These are phyloP conservation scores for Burhinus bistriatus DNA, from an alignment of 2,113 vertebrate genomes.

Conservation along the genomic window DNA sequence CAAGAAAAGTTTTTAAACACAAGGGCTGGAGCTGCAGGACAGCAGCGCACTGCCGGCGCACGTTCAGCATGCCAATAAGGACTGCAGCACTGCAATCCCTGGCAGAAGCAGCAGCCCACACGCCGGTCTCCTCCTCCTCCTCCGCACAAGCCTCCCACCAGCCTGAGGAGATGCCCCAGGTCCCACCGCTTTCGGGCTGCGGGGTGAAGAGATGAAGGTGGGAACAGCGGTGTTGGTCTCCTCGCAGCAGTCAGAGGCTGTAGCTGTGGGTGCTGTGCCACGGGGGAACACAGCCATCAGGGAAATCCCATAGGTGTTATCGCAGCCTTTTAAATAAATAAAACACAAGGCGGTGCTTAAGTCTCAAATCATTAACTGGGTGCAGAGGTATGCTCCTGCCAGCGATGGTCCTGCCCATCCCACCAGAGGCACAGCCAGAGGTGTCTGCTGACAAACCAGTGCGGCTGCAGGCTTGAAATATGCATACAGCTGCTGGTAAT, in stretches of 20 bases:
- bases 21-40: not conserved
- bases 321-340: not conserved
- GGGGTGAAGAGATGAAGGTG: accelerated
- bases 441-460: not conserved
- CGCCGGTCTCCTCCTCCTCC: not conserved
- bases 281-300: accelerated
- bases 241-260: accelerated
- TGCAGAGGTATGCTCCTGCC: not conserved
- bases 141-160: not conserved
- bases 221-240: not conserved
- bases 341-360: not conserved
- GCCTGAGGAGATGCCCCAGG: not conserved
- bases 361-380: not conserved
- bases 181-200: not conserved
- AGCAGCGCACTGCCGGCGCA: not conserved
- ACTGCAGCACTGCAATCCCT: constrained; percentile 42
- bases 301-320: not conserved
- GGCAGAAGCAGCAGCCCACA: constrained; percentile 16
- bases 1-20: not conserved
- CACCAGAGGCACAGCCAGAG: not conserved
- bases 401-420: not conserved
- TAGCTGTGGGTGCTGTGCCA: not conserved
- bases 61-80: constrained; percentile 38
- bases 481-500: not conserved
- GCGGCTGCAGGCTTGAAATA: not conserved